Percentiles rank a stretch among this genome's conserved stretches.
phyloP scores from a whole-genome alignment of 2,888 invertebrate species.

The Rhopalosiphum nymphaeae region DNA sequence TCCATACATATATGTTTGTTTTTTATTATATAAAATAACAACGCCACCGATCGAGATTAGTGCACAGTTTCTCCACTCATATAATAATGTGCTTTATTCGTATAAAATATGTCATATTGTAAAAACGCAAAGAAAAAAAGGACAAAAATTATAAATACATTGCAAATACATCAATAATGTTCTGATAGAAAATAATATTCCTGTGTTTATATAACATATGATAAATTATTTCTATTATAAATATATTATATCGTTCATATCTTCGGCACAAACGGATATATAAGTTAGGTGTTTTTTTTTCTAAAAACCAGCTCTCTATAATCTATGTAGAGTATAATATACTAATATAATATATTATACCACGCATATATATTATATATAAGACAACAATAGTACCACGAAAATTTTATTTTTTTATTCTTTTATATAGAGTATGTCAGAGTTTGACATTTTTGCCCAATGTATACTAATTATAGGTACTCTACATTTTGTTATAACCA shows the following conservation, averaged over 20 bases:
- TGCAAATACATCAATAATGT: no score
- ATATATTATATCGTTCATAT: no score
- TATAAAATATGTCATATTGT: background rate
- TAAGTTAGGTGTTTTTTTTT: background rate
- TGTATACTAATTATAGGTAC: background rate
- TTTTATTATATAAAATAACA: background rate
- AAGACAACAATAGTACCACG: background rate
- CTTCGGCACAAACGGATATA: background rate
- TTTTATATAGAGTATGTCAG: background rate
- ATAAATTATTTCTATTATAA: background rate
- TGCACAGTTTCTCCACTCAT: background rate
- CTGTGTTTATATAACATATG: background rate
- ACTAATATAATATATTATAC: no score
- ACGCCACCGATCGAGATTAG: background rate
- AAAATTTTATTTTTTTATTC: background rate
- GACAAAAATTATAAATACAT: background rate
- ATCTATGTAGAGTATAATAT: no score
- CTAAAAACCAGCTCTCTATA: background rate
- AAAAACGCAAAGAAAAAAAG: background rate
- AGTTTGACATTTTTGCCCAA: constrained; percentile 25
- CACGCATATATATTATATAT: background rate
- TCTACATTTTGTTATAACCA: background rate
- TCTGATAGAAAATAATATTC: no score
- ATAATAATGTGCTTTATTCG: background rate
- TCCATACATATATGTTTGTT: background rate